Evolutionary conservation across 2,113 vertebrate genomes (phyloP), one percentile per base, ranked within the genome.

Genomic region (Poicephalus meyeri): DNA sequence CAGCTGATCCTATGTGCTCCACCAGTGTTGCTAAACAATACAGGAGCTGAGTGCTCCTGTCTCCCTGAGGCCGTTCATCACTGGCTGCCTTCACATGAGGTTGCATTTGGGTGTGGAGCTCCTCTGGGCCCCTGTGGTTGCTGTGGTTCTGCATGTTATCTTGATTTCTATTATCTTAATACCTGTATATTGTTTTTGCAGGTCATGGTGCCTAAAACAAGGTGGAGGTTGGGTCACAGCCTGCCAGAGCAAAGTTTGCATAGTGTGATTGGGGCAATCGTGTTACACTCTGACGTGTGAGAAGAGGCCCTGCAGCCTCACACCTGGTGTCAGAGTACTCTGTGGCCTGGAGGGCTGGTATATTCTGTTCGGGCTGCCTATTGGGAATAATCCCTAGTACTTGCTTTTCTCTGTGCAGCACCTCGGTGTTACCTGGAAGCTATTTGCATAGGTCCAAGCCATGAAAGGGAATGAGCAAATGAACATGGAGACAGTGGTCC

Each of bases 321-420:
- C 63, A 13, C 63, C 28, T 19, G 49, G 8, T 60, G 58, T 77
- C 83, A 73, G 86, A 86, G 68, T 39, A 69, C 58, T 83, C 74
- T 70, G 56, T 47, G 64, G 82, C 76, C 72, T 76, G 76, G 37
- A 83, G 72, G 66, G 50, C 23, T 10, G n/a, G 39, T 49, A 0
- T 93, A 84, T 92, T 95, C 88, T 91, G 92, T 91, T 88, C 60
- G 86, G 76, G 86, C 63, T 92, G 72, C 31, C 50, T 74, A 2
- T 63, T 66, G 60, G 89, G 88, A 86, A n/a, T 86, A 64, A 88
- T 89, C 69, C 72, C 61, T 68, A 50, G 33, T 33, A 44, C 46
- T 81, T 35, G 20, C 50, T 92, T 77, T 78, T 11, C 1, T 4
- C 80, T 6, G 6, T 63, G 80, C 64, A 58, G 86, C 49, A 1